phyloP scores from a whole-genome alignment of 1,140 invertebrate species.

The Bombus fervidus region DNA sequence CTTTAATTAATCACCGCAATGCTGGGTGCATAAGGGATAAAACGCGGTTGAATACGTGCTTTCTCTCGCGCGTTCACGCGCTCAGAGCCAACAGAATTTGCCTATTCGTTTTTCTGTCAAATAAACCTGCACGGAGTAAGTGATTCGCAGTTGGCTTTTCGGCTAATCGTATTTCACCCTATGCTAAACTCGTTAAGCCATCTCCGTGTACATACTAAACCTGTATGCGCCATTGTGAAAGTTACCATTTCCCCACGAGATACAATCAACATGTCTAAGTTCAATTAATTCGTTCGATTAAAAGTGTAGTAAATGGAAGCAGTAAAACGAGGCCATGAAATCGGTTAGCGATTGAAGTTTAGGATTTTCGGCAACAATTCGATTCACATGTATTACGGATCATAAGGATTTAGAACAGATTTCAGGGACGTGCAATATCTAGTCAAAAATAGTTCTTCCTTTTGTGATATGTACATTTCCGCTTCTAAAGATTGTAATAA shows the following conservation, averaged over 20 bases:
- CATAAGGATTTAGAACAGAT: no score
- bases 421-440: no score
- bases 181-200: background rate
- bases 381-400: no score
- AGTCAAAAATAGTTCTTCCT: no score
- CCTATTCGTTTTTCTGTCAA: background rate
- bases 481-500: no score
- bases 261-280: background rate
- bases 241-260: background rate
- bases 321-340: background rate
- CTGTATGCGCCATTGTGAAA: background rate
- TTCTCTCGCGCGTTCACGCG: background rate
- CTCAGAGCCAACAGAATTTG: background rate
- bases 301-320: background rate
- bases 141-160: background rate
- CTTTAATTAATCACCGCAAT: conserved; percentile 1
- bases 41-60: background rate
- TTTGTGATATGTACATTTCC: no score
- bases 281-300: conserved; percentile 19
- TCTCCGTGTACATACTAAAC: background rate
- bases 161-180: background rate
- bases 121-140: background rate
- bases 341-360: background rate
- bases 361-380: no score
- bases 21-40: no score